Evolutionary conservation across 1,140 invertebrate species (phyloP).

Genomic region (Apis dorsata): DNA sequence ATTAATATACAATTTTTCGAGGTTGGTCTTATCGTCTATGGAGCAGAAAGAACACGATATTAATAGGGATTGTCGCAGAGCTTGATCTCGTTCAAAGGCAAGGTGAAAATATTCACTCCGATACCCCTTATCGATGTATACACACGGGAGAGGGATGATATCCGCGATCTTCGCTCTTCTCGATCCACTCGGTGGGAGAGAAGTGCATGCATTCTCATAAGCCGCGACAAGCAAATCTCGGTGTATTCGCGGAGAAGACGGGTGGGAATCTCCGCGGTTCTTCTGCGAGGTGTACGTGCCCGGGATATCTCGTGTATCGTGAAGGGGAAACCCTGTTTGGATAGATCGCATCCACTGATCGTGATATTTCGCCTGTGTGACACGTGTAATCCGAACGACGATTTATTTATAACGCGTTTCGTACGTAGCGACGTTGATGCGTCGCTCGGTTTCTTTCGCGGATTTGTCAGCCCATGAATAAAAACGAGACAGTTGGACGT

Average conservation of each 20-base stretch:
- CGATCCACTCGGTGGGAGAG: constrained; percentile 5
- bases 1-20: no score
- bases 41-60: not conserved
- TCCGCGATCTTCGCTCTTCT: constrained; percentile 6
- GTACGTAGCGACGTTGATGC: not conserved
- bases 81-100: not conserved
- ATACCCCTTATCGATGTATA: not conserved
- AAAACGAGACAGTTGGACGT: constrained; percentile 45
- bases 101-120: not conserved
- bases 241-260: constrained; percentile 25
- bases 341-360: constrained; percentile 32
- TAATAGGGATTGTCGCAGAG: not conserved
- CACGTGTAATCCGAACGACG: constrained; percentile 47
- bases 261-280: not conserved
- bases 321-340: not conserved
- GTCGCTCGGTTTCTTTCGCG: constrained; percentile 6
- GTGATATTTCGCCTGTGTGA: constrained; percentile 37
- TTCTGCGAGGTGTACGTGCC: constrained; percentile 27
- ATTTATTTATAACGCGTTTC: constrained; percentile 46
- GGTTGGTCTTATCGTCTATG: no score
- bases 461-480: constrained; percentile 35
- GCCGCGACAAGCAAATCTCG: constrained; percentile 40
- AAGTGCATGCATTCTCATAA: constrained; percentile 47
- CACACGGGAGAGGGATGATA: not conserved
- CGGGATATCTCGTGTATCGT: constrained; percentile 3